phyloP scores from a whole-genome alignment of 64 coral and sea anemone genomes.

The Stichodactyla mertensii region DNA sequence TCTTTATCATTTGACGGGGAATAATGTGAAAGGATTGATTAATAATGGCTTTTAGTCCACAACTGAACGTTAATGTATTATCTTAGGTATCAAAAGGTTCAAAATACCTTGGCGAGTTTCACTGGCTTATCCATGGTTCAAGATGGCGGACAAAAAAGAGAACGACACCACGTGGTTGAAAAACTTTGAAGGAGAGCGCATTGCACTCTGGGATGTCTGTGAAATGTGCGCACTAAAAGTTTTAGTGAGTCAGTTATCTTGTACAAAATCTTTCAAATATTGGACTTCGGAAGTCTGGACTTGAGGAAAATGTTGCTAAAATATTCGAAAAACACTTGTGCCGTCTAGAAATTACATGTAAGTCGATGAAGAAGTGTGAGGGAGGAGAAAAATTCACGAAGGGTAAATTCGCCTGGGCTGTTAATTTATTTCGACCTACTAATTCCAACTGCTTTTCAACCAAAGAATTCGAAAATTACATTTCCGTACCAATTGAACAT shows the following conservation, averaged over 20 bases:
- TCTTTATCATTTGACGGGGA: background rate
- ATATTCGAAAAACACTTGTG: too few species aligned
- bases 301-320: too few species aligned
- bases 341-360: too few species aligned
- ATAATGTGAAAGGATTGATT: background rate
- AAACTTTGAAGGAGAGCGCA: background rate
- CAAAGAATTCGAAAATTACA: background rate
- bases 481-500: background rate
- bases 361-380: too few species aligned
- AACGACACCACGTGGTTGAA: conserved; percentile 69
- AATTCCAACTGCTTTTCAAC: background rate
- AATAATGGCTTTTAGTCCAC: background rate
- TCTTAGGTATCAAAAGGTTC: background rate
- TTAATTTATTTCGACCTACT: background rate
- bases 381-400: too few species aligned
- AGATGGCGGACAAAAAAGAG: conserved; percentile 76
- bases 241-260: background rate
- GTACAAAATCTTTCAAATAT: background rate
- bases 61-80: background rate
- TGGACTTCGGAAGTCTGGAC: too few species aligned
- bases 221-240: background rate
- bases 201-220: conserved; percentile 24
- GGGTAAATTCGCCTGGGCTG: too few species aligned
- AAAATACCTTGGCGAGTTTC: conserved; percentile 88
- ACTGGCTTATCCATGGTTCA: conserved; percentile 86